Percentiles rank a stretch among this genome's conserved stretches.
These are phyloP conservation scores for Panthera tigris DNA, from an alignment of 2,113 vertebrate genomes.

Conservation along the genomic window DNA sequence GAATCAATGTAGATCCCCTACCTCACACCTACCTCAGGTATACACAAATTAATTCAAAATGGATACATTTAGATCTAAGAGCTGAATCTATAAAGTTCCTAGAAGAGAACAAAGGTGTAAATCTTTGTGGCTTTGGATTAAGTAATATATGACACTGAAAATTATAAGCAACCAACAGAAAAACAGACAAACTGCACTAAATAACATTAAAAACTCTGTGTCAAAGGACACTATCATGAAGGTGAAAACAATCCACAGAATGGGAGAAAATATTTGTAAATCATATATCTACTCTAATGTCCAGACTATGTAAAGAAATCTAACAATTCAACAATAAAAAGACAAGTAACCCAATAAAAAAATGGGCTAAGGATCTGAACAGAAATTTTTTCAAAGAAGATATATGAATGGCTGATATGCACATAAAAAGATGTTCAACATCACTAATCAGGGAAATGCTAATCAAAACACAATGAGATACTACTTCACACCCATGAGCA, in stretches of 20 bases:
- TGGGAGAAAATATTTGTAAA: conserved; percentile 14
- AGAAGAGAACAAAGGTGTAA: conserved; percentile 17
- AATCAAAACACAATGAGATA: conserved; percentile 42
- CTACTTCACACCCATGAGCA: neutral
- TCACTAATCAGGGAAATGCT: neutral
- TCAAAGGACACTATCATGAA: conserved; percentile 32
- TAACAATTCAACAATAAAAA: conserved; percentile 37
- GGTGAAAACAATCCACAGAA: conserved; percentile 31
- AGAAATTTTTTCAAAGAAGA: conserved; percentile 32
- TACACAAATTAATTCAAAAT: conserved; percentile 48
- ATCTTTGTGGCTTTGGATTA: neutral
- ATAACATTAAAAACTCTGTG: conserved; percentile 15
- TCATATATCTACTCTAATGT: neutral
- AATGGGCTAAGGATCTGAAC: neutral
- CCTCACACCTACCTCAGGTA: neutral
- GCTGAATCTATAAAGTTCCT: conserved; percentile 41
- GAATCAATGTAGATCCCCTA: neutral
- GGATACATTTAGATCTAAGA: conserved; percentile 23
- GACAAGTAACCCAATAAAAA: conserved; percentile 17
- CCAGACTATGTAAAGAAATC: conserved; percentile 3
- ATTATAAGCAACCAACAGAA: conserved; percentile 23
- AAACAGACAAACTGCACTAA: neutral
- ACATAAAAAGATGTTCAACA: neutral
- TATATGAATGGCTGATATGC: neutral
- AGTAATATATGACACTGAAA: neutral